Base-by-base conservation (phyloP, 2,888 invertebrate genomes). In the Mimachlamys varia region DNA sequence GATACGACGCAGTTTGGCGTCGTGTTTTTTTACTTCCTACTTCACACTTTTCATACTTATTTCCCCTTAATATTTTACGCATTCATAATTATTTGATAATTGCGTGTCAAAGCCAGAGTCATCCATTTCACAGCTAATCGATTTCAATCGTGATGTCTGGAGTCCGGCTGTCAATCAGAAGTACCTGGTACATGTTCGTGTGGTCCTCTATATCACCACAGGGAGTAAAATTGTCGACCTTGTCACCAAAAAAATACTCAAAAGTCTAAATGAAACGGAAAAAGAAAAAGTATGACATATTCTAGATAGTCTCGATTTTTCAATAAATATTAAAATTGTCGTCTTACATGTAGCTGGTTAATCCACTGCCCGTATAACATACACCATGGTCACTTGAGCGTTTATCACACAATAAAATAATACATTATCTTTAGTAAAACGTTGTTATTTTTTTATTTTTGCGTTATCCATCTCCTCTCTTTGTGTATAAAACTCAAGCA, bases 91-190 rank as follows among this genome's bases (percentile, higher is more conserved):
- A 33, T 76, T 76, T 76, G 27, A 76, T 76, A 76, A 76, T 33
- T 76, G 33, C 76, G 33, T 76, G 76, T 76, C 76, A 76, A 76
- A 33, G 33, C 33, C 13, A 13, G 76, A 33, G 76, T 76, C 76
- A 76, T 33, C 76, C 33, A 22, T 12, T 76, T 76, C 33, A 76
- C 27, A 76, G 22, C 7, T 76, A 27, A 76, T 76, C 33, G 76
- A 76, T 76, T 76, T 76, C 76, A 76, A 76, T 76, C 76, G 76
- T 27, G 76, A 76, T 76, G 76, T 76, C 76, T 76, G 7, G 27
- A 27, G 33, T 76, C 76, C 27, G 33, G 7, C 76, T 33, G 76
- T 76, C 76, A 76, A 76, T 76, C 76, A 76, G 10, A 76, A 33
- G 76, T 76, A 33, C 76, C 33, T 76, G 76, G 76, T 76, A 76